Evolutionary conservation across 2,888 invertebrate species (phyloP).

Genomic region (Periphyllus acericola): DNA sequence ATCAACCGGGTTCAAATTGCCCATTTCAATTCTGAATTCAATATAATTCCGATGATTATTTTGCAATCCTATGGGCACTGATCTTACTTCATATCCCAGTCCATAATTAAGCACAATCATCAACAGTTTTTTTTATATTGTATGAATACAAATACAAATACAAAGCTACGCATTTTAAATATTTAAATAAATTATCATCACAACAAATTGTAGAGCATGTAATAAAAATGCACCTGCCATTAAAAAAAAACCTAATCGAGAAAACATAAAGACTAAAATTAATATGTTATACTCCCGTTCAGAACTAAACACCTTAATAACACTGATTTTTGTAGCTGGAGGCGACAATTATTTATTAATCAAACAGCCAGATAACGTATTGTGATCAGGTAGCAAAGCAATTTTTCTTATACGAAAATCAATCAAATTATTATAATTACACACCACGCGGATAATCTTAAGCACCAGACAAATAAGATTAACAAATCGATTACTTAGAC

Average conservation of each 20-base stretch:
- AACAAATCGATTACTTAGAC: neutral
- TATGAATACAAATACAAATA: neutral
- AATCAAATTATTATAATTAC: constrained; percentile 22
- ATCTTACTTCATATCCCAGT: neutral
- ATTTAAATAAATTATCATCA: neutral
- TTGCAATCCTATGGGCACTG: neutral
- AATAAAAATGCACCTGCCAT: neutral
- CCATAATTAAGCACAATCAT: neutral
- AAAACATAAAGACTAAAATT: neutral
- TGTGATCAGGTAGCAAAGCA: neutral
- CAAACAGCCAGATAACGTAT: neutral
- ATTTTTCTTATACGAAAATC: neutral
- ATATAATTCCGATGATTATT: neutral
- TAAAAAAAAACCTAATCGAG: constrained; percentile 6
- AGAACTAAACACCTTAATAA: constrained; percentile 16
- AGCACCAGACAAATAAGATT: neutral
- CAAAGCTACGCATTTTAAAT: neutral
- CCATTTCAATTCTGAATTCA: neutral
- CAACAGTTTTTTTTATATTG: neutral
- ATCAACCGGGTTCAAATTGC: neutral
- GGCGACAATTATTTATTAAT: constrained; percentile 13
- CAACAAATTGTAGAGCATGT: neutral
- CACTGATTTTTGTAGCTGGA: neutral
- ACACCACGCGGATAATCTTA: neutral
- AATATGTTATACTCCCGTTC: neutral